phyloP scores from a whole-genome alignment of 2,888 invertebrate species.

The Ametastegia equiseti region DNA sequence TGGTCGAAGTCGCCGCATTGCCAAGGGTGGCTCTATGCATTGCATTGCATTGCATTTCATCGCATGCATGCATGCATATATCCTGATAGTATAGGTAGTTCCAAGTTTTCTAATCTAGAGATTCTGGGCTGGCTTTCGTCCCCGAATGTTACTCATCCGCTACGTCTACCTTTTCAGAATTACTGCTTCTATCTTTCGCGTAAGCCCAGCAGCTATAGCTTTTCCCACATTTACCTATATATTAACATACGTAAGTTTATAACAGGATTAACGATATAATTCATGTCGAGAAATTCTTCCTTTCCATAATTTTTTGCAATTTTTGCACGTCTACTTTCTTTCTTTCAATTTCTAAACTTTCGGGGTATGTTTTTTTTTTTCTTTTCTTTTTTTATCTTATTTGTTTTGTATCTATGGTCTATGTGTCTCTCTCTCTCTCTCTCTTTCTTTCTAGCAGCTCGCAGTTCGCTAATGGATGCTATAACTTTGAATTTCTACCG shows the following conservation, averaged over 20 bases:
- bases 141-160: slow-evolving; percentile 19
- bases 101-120: slow-evolving; percentile 42
- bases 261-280: no score
- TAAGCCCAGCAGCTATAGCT: background rate
- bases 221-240: background rate
- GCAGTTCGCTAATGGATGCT: slow-evolving; percentile 8
- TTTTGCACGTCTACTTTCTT: no score
- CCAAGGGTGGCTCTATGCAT: background rate
- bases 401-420: no score
- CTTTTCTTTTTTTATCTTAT: background rate
- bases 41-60: background rate
- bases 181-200: background rate
- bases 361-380: no score
- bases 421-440: no score
- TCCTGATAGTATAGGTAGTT: background rate
- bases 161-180: slow-evolving; percentile 33
- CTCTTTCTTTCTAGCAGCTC: background rate
- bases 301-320: no score
- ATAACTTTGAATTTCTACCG: slow-evolving; percentile 14
- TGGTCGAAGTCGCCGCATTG: no score
- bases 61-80: no score
- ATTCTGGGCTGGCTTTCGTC: background rate
- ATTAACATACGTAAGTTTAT: background rate
- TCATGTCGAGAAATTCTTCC: no score
- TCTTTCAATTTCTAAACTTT: no score